A percentile compares a stretch with the other conserved stretches of the same genome.
Conservation (phyloP, 2,797 vertebrate genomes). For the Harpagifer antarcticus region DNA sequence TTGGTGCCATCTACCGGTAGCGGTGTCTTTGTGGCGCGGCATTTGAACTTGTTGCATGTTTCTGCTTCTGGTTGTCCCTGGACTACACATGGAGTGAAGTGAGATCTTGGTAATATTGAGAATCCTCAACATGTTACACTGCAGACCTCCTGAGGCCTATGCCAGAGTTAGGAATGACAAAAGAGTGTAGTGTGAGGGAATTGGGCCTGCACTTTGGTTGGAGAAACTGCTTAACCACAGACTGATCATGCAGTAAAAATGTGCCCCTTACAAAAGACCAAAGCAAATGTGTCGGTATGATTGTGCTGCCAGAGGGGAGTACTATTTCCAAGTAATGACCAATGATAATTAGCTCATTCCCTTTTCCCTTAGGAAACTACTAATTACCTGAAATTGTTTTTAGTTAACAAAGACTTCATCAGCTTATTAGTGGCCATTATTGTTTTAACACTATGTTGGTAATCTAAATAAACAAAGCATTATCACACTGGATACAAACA, state of each 20-base stretch:
- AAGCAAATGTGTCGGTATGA: constrained; percentile 4
- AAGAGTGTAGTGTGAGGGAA: neutral
- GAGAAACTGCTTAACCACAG: neutral
- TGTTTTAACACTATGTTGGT: too few species aligned
- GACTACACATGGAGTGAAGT: neutral
- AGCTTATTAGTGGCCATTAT: neutral
- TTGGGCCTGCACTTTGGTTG: neutral
- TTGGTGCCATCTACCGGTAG: too few species aligned
- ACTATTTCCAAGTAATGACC: constrained; percentile 7
- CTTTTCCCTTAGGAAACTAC: neutral
- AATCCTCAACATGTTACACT: neutral
- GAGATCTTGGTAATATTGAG: neutral
- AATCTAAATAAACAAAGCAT: neutral
- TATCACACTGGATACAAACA: constrained; percentile 24
- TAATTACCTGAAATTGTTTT: neutral
- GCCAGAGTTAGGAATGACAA: neutral
- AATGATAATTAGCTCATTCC: neutral
- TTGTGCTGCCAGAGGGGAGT: neutral
- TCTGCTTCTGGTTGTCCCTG: neutral
- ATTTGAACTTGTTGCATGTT: neutral
- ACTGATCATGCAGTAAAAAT: constrained; percentile 5
- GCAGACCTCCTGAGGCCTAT: neutral
- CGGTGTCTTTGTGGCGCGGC: too few species aligned
- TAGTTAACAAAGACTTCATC: neutral
- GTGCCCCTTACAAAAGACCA: neutral